Conservation (phyloP, 2,888 invertebrate genomes). For the Taphrorychus bicolor region DNA sequence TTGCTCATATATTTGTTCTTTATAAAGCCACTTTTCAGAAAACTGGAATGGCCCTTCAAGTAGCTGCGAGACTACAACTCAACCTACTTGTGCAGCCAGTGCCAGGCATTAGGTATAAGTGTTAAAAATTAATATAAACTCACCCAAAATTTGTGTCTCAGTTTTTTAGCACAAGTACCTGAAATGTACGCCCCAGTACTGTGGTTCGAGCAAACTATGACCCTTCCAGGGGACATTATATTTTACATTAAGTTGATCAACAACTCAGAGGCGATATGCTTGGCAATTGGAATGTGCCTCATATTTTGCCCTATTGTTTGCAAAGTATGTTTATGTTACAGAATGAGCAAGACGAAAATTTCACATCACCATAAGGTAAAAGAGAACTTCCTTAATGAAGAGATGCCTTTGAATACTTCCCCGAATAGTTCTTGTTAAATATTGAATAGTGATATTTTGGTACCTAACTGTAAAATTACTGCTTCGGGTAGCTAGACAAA, state of each 20-base stretch:
- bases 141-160: slow-evolving; percentile 55
- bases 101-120: slow-evolving; percentile 62
- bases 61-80: slow-evolving; percentile 79
- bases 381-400: neutral
- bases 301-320: slow-evolving; percentile 2
- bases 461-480: neutral
- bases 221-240: slow-evolving; percentile 65
- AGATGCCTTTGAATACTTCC: slow-evolving; percentile 1
- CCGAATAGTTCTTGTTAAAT: neutral
- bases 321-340: neutral
- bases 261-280: slow-evolving; percentile 59
- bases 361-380: neutral
- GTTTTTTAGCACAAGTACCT: slow-evolving; percentile 72
- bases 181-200: slow-evolving; percentile 76
- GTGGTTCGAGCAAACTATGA: slow-evolving; percentile 78
- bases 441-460: too few species aligned
- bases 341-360: neutral
- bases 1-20: neutral
- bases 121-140: neutral
- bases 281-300: slow-evolving; percentile 43
- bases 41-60: slow-evolving; percentile 77
- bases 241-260: slow-evolving; percentile 64
- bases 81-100: slow-evolving; percentile 76
- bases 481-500: too few species aligned
- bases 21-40: slow-evolving; percentile 59